Evolutionary conservation across 1,140 invertebrate species (phyloP).

Genomic region (Trichonephila clavipes): DNA sequence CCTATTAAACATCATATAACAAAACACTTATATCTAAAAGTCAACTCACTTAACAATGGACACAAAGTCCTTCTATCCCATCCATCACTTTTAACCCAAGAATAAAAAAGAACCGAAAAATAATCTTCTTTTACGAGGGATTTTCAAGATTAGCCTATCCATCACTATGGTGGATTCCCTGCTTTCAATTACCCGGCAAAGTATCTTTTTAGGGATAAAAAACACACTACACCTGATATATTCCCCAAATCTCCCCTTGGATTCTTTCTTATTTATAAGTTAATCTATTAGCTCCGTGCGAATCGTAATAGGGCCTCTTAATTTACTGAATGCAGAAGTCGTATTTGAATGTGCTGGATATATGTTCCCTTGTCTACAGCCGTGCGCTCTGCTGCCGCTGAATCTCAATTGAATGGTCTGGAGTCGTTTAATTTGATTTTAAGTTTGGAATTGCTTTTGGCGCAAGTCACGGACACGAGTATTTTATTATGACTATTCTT

Average conservation of each 20-base stretch:
- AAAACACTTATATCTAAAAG: background rate
- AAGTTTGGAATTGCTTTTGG: background rate
- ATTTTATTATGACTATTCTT: too few species aligned
- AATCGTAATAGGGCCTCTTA: conserved; percentile 46
- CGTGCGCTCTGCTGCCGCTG: background rate
- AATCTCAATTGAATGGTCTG: conserved; percentile 22
- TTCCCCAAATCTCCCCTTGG: background rate
- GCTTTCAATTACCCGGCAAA: conserved; percentile 60
- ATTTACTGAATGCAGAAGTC: conserved; percentile 34
- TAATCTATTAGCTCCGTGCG: conserved; percentile 44
- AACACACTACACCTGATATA: conserved; percentile 42
- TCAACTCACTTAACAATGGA: conserved; percentile 28
- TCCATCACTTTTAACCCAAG: conserved; percentile 31
- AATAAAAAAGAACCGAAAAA: background rate
- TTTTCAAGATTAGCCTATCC: conserved; percentile 33
- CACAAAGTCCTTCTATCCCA: background rate
- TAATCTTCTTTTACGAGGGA: background rate
- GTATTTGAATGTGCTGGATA: conserved; percentile 16
- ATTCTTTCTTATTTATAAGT: conserved; percentile 66
- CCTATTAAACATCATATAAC: background rate
- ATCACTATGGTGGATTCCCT: conserved; percentile 30
- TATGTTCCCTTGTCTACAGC: background rate
- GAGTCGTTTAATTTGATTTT: conserved; percentile 48
- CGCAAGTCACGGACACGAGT: background rate
- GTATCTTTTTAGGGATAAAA: conserved; percentile 25